A percentile compares a stretch with the other conserved stretches of the same genome.
Conservation (phyloP, 1,140 invertebrate genomes). For the Drosophila pseudoobscura region DNA sequence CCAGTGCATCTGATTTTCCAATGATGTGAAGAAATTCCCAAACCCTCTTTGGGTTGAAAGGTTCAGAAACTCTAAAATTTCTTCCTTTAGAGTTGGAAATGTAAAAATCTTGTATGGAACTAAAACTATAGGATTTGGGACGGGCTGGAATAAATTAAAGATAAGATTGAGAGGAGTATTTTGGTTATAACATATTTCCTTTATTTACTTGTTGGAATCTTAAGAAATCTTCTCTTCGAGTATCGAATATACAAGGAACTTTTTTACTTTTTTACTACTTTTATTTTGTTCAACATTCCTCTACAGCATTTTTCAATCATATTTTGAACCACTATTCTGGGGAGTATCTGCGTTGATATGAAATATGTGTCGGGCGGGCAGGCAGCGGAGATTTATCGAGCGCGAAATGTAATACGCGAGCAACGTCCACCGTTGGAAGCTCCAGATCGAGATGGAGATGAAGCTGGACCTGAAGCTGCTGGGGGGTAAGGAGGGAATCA, state of each 20-base stretch:
- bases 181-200: no score
- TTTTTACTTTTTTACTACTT: no score
- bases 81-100: no score
- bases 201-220: no score
- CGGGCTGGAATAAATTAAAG: no score
- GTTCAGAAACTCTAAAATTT: no score
- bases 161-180: no score
- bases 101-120: no score
- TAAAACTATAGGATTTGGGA: no score
- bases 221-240: neutral
- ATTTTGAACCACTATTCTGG: conserved; percentile 43
- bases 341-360: conserved; percentile 77
- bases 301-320: neutral
- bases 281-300: neutral
- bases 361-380: conserved; percentile 78
- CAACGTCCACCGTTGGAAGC: conserved; percentile 47
- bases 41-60: no score
- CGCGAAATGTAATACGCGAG: conserved; percentile 80
- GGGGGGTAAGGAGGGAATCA: conserved; percentile 15
- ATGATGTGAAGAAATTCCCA: no score
- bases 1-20: no score
- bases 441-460: conserved; percentile 16
- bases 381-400: conserved; percentile 82
- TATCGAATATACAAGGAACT: neutral
- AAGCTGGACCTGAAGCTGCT: neutral